Evolutionary conservation across 2,797 vertebrate species (phyloP).

Genomic region (Neosilurus mollespiculum): DNA sequence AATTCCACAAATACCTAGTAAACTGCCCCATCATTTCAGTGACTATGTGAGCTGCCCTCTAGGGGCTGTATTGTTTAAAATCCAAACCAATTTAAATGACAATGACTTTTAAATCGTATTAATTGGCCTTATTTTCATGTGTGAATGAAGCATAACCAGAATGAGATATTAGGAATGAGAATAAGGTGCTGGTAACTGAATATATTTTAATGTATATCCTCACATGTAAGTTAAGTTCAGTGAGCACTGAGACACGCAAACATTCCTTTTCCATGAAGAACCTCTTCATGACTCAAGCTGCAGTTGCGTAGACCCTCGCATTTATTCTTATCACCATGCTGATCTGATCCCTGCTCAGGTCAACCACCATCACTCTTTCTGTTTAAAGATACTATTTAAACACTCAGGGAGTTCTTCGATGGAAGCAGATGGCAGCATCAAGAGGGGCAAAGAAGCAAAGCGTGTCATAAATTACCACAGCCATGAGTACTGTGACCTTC

Average conservation of each 20-base stretch:
- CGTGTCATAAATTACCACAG: conserved; percentile 46
- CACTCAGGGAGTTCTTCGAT: not conserved
- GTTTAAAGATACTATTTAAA: not conserved
- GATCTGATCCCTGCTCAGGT: not conserved
- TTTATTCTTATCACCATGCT: not conserved
- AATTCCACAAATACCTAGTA: too few relatives aligned
- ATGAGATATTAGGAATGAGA: not conserved
- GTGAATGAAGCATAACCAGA: too few relatives aligned
- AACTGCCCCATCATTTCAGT: too few relatives aligned
- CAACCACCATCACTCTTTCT: not conserved
- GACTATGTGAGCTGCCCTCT: too few relatives aligned
- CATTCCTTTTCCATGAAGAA: not conserved
- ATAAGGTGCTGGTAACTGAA: not conserved
- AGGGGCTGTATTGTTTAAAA: too few relatives aligned
- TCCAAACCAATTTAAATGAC: too few relatives aligned
- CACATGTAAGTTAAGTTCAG: not conserved
- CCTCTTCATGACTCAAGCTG: not conserved
- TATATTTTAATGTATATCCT: not conserved
- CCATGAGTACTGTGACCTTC: not conserved
- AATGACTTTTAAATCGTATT: too few relatives aligned
- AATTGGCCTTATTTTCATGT: too few relatives aligned
- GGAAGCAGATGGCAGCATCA: not conserved
- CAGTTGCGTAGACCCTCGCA: not conserved
- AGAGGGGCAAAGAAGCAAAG: not conserved
- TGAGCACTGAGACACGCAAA: not conserved